Evolutionary conservation across 2,888 invertebrate genomes (phyloP).

Genomic region (Noctuana brunneofusca): DNA sequence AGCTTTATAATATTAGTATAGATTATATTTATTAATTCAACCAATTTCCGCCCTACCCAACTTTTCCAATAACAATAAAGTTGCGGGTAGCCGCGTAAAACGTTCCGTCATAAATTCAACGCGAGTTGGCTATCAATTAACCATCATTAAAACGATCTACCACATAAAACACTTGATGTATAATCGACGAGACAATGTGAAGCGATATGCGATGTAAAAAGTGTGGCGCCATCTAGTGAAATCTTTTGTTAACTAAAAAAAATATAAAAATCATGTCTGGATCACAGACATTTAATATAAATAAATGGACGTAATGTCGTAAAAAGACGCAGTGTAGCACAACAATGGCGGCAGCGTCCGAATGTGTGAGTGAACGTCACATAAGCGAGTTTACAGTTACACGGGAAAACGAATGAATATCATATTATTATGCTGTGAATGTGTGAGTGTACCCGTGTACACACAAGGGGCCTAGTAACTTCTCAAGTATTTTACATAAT

Average conservation of each 20-base stretch:
- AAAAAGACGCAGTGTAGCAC: too few relatives aligned
- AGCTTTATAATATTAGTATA: constrained; percentile 2
- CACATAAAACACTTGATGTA: background rate
- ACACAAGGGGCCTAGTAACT: too few relatives aligned
- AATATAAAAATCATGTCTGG: too few relatives aligned
- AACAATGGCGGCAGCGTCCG: too few relatives aligned
- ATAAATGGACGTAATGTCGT: too few relatives aligned
- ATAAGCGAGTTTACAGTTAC: too few relatives aligned
- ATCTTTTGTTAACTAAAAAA: background rate
- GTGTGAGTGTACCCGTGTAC: too few relatives aligned
- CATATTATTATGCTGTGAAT: too few relatives aligned
- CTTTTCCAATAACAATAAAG: constrained; percentile 32
- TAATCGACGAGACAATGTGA: background rate
- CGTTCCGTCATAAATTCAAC: constrained; percentile 22
- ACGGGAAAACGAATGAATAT: too few relatives aligned
- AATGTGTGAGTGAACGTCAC: too few relatives aligned
- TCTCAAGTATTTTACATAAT: too few relatives aligned
- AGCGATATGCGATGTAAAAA: background rate
- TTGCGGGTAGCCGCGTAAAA: constrained; percentile 3
- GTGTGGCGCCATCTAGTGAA: background rate
- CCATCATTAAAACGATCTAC: constrained; percentile 22
- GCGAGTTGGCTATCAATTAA: constrained; percentile 23
- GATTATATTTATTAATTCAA: constrained; percentile 22
- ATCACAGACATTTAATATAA: too few relatives aligned
- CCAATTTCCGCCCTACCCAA: constrained; percentile 7